These are phyloP conservation scores for Cotesia glomerata DNA, from an alignment of 1,140 invertebrate species.

Conservation along the genomic window DNA sequence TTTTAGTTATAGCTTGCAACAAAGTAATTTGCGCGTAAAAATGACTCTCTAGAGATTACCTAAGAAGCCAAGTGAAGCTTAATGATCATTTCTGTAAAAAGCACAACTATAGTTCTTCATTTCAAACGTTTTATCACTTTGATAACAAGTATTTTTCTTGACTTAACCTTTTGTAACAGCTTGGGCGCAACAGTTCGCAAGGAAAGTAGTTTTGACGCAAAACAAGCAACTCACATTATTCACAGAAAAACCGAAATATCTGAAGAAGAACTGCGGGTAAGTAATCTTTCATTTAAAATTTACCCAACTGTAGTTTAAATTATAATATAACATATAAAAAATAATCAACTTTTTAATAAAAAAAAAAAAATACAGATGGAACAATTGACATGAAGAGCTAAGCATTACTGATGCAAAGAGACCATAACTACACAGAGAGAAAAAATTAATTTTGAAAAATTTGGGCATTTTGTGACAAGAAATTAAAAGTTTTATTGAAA, in stretches of 20 bases:
- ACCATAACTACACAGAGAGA: too few species aligned
- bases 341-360: too few species aligned
- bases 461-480: too few species aligned
- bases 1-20: too few species aligned
- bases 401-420: too few species aligned
- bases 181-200: slow-evolving; percentile 40
- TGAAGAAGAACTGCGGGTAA: slow-evolving; percentile 18
- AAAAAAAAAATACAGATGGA: too few species aligned
- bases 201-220: background rate
- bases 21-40: too few species aligned
- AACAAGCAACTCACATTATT: slow-evolving; percentile 14
- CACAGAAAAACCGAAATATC: slow-evolving; percentile 11
- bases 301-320: background rate
- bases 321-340: background rate
- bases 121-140: background rate
- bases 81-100: background rate
- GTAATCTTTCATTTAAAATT: background rate
- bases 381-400: too few species aligned
- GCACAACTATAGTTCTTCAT: background rate
- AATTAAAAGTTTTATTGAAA: too few species aligned
- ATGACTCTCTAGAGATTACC: too few species aligned
- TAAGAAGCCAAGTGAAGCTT: background rate
- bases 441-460: too few species aligned
- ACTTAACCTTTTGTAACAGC: slow-evolving; percentile 33
- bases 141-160: slow-evolving; percentile 38